Percentiles rank a stretch among this genome's conserved stretches.
Conservation (phyloP, 2,888 invertebrate species). For the Watsonalla binaria region DNA sequence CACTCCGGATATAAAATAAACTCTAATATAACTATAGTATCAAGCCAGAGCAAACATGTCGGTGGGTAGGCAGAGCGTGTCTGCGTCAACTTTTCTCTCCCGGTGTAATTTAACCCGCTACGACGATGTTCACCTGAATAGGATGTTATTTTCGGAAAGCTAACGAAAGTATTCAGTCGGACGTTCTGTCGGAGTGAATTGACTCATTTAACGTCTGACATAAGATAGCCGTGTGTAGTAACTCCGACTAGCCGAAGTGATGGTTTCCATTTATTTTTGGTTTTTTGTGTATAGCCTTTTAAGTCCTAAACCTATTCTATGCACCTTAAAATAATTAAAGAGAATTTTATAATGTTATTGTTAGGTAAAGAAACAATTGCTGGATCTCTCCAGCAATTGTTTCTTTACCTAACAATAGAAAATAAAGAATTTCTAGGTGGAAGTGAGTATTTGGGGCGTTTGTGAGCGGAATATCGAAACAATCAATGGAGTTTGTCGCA, state of each 20-base stretch:
- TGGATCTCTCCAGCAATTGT: no score
- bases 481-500: conserved; percentile 73
- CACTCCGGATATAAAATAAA: conserved; percentile 66
- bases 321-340: no score
- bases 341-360: no score
- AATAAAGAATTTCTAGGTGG: conserved; percentile 5
- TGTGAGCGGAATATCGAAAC: conserved; percentile 74
- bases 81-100: background rate
- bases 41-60: conserved; percentile 27
- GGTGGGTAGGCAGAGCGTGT: conserved; percentile 22
- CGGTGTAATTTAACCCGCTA: background rate
- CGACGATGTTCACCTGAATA: conserved; percentile 9
- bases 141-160: conserved; percentile 8
- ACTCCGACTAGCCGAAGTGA: background rate
- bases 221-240: background rate
- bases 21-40: conserved; percentile 41
- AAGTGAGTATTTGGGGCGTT: conserved; percentile 39
- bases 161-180: conserved; percentile 1
- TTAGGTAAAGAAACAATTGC: background rate
- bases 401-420: no score
- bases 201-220: background rate
- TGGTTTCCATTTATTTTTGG: background rate
- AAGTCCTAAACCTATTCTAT: background rate
- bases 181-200: conserved; percentile 1
- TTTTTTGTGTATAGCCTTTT: background rate